These are phyloP conservation scores for Phylloscopus trochilus DNA, from an alignment of 2,113 vertebrate genomes.

Conservation along the genomic window DNA sequence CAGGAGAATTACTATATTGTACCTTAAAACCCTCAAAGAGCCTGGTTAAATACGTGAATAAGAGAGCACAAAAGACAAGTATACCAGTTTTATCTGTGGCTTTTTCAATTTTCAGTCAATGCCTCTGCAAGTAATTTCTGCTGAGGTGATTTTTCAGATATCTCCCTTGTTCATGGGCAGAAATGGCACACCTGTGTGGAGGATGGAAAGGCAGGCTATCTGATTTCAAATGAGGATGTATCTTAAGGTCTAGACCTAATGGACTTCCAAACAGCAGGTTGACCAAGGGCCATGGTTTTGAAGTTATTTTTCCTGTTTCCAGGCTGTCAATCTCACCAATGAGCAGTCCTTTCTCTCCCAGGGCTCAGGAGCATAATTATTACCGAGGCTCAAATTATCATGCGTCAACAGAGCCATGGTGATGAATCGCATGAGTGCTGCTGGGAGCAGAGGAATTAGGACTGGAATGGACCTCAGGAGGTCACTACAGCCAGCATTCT, in stretches of 20 bases:
- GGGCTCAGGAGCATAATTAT: not conserved
- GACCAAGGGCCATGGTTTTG: not conserved
- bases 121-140: not conserved
- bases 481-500: constrained; percentile 5
- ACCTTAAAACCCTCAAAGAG: not conserved
- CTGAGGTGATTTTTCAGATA: not conserved
- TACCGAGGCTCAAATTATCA: not conserved
- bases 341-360: not conserved
- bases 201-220: not conserved
- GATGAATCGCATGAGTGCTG: not conserved
- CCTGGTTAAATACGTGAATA: not conserved
- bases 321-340: not conserved
- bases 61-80: not conserved
- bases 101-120: not conserved
- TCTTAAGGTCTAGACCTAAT: not conserved
- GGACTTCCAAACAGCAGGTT: not conserved
- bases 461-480: constrained; percentile 1
- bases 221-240: not conserved
- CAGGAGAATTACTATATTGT: not conserved
- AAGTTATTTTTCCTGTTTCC: not conserved
- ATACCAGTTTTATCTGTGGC: not conserved
- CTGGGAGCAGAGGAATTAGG: not conserved
- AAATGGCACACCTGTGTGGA: not conserved
- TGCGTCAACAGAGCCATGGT: not conserved
- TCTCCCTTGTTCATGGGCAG: not conserved